Evolutionary conservation across 2,113 vertebrate species (phyloP).

Genomic region (Numida meleagris): DNA sequence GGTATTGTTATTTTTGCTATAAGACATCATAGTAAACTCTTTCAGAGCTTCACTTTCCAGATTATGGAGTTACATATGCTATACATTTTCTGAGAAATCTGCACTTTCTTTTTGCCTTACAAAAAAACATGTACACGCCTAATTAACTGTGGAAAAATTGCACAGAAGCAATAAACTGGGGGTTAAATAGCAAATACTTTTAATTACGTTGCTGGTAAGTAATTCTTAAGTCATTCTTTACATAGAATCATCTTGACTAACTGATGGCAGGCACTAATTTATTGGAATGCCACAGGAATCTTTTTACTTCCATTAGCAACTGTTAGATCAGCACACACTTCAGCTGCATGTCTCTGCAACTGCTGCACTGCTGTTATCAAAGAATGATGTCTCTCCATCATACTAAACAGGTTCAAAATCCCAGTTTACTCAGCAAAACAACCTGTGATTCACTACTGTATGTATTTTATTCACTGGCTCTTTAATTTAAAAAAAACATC

Average conservation of each 20-base stretch:
- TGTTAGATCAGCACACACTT: too few relatives aligned
- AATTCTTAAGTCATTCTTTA: too few relatives aligned
- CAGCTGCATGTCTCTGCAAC: too few relatives aligned
- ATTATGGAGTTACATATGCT: not conserved
- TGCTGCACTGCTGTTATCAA: not conserved
- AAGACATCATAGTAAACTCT: not conserved
- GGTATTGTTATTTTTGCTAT: not conserved
- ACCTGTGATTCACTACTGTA: not conserved
- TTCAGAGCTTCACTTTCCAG: not conserved
- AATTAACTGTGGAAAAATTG: not conserved
- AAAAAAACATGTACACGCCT: not conserved
- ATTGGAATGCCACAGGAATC: too few relatives aligned
- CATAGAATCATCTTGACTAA: too few relatives aligned
- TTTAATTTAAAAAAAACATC: not conserved
- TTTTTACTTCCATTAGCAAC: too few relatives aligned
- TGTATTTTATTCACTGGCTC: not conserved
- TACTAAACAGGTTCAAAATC: not conserved
- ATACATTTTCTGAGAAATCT: not conserved
- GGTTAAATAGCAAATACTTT: too few relatives aligned
- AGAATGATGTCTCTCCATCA: not conserved
- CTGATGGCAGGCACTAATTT: too few relatives aligned
- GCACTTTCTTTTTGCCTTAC: not conserved
- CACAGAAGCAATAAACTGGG: not conserved
- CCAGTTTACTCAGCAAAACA: not conserved
- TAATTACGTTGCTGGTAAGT: too few relatives aligned